These are phyloP conservation scores for Augochlora pura DNA, from an alignment of 1,140 invertebrate genomes.

Conservation along the genomic window DNA sequence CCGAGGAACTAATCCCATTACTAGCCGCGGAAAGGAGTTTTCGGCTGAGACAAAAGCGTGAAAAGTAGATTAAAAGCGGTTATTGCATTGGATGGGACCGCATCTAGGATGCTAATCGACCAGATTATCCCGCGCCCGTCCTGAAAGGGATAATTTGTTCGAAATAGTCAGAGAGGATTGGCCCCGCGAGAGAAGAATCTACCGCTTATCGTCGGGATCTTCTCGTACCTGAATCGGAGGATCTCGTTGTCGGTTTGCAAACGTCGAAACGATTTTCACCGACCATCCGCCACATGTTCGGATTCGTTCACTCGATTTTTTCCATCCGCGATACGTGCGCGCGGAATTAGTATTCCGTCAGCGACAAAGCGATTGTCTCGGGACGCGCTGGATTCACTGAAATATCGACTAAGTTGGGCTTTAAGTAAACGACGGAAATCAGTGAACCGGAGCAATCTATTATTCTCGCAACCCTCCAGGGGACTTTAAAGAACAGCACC, in stretches of 20 bases:
- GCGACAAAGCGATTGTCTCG: not conserved
- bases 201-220: not conserved
- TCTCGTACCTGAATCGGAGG: not conserved
- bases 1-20: constrained; percentile 53
- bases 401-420: constrained; percentile 18
- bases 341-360: not conserved
- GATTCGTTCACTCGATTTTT: not conserved
- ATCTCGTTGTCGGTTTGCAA: not conserved
- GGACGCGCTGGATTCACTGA: not conserved
- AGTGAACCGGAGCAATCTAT: constrained; percentile 29
- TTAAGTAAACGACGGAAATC: constrained; percentile 39
- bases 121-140: constrained; percentile 15
- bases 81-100: constrained; percentile 44
- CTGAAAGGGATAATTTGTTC: constrained; percentile 12
- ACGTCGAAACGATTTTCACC: too few species aligned
- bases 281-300: too few species aligned
- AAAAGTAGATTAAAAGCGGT: constrained; percentile 61
- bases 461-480: constrained; percentile 27
- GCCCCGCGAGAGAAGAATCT: not conserved
- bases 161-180: constrained; percentile 10
- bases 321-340: not conserved
- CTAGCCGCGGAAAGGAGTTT: constrained; percentile 48
- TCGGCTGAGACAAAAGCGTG: constrained; percentile 51
- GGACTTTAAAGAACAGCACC: constrained; percentile 35
- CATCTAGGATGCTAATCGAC: constrained; percentile 38